These are phyloP conservation scores for Meloe dianella DNA, from an alignment of 2,888 invertebrate species.

Conservation along the genomic window DNA sequence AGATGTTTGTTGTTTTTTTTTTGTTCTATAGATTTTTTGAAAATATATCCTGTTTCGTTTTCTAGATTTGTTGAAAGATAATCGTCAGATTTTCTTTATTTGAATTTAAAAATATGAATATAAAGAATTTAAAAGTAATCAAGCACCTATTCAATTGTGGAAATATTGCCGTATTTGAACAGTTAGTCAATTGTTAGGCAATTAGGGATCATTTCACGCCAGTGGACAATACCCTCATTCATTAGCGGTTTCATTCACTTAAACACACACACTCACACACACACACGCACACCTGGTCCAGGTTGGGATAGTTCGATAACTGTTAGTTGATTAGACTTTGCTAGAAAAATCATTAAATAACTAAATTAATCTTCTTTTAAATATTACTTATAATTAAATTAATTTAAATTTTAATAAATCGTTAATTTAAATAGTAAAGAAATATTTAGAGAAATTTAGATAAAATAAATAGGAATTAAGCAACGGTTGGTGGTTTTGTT, in stretches of 20 bases:
- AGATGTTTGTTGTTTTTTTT: neutral
- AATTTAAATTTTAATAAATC: neutral
- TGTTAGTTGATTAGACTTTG: slow-evolving; percentile 1
- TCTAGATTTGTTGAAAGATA: neutral
- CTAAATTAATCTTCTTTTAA: neutral
- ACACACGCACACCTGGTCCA: slow-evolving; percentile 40
- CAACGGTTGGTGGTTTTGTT: slow-evolving; percentile 23
- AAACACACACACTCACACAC: neutral
- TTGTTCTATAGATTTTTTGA: neutral
- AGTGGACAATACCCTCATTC: slow-evolving; percentile 56
- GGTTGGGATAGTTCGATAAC: slow-evolving; percentile 22
- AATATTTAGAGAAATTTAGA: neutral
- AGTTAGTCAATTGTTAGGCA: slow-evolving; percentile 57
- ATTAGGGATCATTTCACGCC: slow-evolving; percentile 60
- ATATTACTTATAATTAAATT: neutral
- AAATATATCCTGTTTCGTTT: neutral
- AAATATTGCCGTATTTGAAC: slow-evolving; percentile 54
- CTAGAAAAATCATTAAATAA: neutral
- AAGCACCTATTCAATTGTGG: slow-evolving; percentile 53
- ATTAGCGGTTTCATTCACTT: slow-evolving; percentile 49
- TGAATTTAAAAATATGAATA: neutral
- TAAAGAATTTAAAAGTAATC: slow-evolving; percentile 46
- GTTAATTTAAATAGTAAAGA: neutral
- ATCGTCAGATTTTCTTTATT: neutral
- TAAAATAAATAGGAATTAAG: slow-evolving; percentile 7